These are phyloP conservation scores for Vanessa cardui DNA, from an alignment of 2,888 invertebrate species.

Conservation along the genomic window DNA sequence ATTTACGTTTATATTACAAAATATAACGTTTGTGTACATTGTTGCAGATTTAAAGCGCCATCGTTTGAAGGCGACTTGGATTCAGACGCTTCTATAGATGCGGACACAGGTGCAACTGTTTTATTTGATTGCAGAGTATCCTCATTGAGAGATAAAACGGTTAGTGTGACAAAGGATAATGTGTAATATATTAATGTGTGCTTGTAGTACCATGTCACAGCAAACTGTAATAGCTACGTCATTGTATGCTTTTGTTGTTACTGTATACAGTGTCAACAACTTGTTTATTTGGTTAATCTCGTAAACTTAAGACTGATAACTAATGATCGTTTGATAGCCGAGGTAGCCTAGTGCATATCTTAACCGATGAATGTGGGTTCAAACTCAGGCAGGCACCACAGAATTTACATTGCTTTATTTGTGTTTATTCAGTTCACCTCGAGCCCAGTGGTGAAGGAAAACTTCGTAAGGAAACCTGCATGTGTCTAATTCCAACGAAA, in stretches of 20 bases:
- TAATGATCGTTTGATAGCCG: too few relatives aligned
- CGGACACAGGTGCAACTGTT: slow-evolving; percentile 78
- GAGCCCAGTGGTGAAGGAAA: too few relatives aligned
- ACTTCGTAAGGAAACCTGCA: too few relatives aligned
- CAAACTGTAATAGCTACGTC: background rate
- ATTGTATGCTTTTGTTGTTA: background rate
- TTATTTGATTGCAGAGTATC: slow-evolving; percentile 78
- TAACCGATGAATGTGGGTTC: too few relatives aligned
- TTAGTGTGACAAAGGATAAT: slow-evolving; percentile 16
- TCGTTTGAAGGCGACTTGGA: slow-evolving; percentile 69
- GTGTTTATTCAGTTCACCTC: too few relatives aligned
- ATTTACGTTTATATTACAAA: background rate
- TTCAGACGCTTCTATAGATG: slow-evolving; percentile 63
- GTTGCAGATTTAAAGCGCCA: slow-evolving; percentile 70
- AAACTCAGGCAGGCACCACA: too few relatives aligned
- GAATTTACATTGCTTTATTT: too few relatives aligned
- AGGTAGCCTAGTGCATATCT: too few relatives aligned
- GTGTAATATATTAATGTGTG: background rate
- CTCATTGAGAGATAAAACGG: slow-evolving; percentile 76
- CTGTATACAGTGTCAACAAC: background rate
- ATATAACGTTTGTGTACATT: slow-evolving; percentile 31
- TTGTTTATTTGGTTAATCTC: background rate
- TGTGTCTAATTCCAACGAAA: too few relatives aligned
- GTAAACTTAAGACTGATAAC: background rate
- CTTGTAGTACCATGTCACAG: slow-evolving; percentile 2